Percentiles rank a stretch among this genome's conserved stretches.
Conservation (phyloP, 2,888 invertebrate species). For the Eristalis arbustorum region DNA sequence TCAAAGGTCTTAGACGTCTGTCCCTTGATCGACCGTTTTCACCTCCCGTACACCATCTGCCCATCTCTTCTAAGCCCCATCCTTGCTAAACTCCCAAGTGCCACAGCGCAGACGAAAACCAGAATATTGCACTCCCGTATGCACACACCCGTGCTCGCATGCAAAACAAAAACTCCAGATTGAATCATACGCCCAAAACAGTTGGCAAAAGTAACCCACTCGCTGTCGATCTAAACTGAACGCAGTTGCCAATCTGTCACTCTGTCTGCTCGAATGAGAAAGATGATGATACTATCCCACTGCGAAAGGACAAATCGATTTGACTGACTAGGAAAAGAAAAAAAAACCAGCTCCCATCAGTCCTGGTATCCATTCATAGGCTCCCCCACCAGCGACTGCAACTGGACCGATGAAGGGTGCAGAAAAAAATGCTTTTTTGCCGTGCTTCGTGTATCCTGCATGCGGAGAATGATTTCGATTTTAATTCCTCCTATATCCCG, state of each 20-base stretch:
- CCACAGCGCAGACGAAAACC: not conserved
- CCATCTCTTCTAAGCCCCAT: not conserved
- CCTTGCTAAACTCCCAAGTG: not conserved
- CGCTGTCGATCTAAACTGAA: constrained; percentile 1
- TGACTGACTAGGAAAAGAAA: not conserved
- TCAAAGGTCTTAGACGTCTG: too few species aligned
- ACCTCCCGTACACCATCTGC: too few species aligned
- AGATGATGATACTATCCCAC: constrained; percentile 51
- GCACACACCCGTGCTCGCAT: not conserved
- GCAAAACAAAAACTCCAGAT: constrained; percentile 21
- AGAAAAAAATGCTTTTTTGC: not conserved
- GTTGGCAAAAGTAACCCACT: constrained; percentile 23
- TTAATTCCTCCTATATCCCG: constrained; percentile 42
- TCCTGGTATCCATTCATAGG: not conserved
- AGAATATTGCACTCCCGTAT: not conserved
- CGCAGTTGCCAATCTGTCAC: constrained; percentile 44
- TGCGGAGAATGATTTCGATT: constrained; percentile 38
- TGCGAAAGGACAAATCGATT: constrained; percentile 51
- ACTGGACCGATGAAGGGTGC: not conserved
- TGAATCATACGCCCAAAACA: constrained; percentile 25
- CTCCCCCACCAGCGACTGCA: not conserved
- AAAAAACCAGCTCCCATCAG: not conserved
- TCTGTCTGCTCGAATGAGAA: constrained; percentile 30
- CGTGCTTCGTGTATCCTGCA: not conserved
- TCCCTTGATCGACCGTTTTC: too few species aligned